Base-by-base conservation (phyloP, 2,113 vertebrate genomes). In the Platycercus adscitus region DNA sequence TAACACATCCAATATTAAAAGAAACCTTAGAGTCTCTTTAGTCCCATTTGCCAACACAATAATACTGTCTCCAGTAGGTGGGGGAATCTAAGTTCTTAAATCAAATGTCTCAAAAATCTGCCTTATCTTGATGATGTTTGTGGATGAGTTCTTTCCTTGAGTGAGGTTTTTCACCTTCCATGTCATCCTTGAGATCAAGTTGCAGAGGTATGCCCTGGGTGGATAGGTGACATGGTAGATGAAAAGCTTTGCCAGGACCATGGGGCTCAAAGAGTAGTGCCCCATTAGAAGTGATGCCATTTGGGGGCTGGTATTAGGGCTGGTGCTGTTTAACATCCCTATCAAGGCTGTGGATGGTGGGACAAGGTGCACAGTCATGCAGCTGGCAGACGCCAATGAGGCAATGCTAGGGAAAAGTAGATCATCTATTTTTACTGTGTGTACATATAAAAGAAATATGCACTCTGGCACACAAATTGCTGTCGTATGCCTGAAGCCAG, bases 291-390 rank as follows among this genome's bases (percentile, higher is more conserved):
- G 49, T 3, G 65, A 1, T 29, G 10, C 47, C 10, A 11, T 0
- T 24, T 11, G 9, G 53, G 50, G 37, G 10, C 0, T 28, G 33
- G 17, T 8, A 39, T 28, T 2, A 1, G 11, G 21, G 19, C 6
- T 2, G 4, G 17, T 41, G 70, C 35, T 26, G 21, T 37, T 17
- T 10, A 4, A 17, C 18, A 8, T 11, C 43, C 19, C 25, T 26
- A 16, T 20, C 1, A 1, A 10, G 28, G 25, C 29, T 35, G 49
- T 2, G 10, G 65, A 1, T 5, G 33, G 9, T 0, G 2, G 65
- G 11, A 17, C n/a, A 43, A 24, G 31, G 15, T 18, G 50, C 13
- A 6, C 7, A 13, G 41, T 4, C 33, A 3, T 6, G 11, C 33
- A 21, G 23, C 35, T 71, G 79, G 47, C 63, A 25, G 56, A 10